A percentile compares a stretch with the other conserved stretches of the same genome.
Conservation (phyloP, 2,888 invertebrate genomes). For the Conus canariensis region DNA sequence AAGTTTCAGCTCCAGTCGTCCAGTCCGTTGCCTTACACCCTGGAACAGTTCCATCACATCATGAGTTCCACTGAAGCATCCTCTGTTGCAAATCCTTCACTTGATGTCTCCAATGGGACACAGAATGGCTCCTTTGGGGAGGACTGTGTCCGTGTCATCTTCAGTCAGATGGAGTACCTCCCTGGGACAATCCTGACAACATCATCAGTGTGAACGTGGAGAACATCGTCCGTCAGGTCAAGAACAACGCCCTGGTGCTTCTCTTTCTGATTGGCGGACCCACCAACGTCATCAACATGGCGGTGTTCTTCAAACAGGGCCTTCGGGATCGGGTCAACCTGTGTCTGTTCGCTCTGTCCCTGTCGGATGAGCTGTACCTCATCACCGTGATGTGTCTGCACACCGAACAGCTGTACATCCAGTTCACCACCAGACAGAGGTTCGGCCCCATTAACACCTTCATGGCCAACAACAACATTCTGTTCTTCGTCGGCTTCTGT, state of each 20-base stretch:
- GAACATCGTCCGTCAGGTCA: neutral
- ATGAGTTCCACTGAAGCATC: no score
- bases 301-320: neutral
- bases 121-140: no score
- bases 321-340: neutral
- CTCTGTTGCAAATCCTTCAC: no score
- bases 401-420: neutral
- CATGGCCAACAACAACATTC: neutral
- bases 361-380: neutral
- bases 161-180: no score
- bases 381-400: neutral
- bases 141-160: no score
- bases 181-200: no score
- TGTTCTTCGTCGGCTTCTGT: neutral
- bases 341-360: neutral
- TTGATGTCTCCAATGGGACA: no score
- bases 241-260: neutral
- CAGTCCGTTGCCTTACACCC: no score
- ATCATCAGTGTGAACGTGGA: neutral
- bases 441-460: neutral
- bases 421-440: neutral
- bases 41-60: no score
- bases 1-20: no score
- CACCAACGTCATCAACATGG: slow-evolving; percentile 10
- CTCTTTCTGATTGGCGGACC: slow-evolving; percentile 9